Percentiles rank a stretch among this genome's conserved stretches.
These are phyloP conservation scores for Archegozetes longisetosus DNA, from an alignment of 1,140 invertebrate genomes.

Conservation along the genomic window DNA sequence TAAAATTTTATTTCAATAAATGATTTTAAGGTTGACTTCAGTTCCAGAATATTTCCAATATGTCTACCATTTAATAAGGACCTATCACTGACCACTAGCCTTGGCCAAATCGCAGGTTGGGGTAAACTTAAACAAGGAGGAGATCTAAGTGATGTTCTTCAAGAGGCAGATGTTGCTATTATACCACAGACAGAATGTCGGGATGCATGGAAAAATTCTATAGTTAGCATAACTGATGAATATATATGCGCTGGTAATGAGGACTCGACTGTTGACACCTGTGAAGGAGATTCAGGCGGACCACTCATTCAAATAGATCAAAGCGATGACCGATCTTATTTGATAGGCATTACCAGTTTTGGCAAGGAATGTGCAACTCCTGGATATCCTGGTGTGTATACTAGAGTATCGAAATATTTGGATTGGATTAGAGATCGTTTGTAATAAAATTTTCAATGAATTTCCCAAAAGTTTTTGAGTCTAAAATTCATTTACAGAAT, in stretches of 20 bases:
- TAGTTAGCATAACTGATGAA: background rate
- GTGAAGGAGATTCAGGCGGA: conserved; percentile 30
- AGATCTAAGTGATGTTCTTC: conserved; percentile 4
- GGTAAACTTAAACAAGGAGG: conserved; percentile 9
- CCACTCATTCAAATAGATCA: conserved; percentile 22
- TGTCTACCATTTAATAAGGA: conserved; percentile 73
- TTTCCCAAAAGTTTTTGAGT: no score
- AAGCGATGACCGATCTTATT: conserved; percentile 19
- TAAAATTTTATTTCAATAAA: no score
- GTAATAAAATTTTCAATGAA: no score
- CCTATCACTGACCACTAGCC: no score
- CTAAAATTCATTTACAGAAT: no score
- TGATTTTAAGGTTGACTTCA: conserved; percentile 61
- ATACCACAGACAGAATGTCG: background rate
- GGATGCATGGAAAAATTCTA: background rate
- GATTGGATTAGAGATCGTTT: conserved; percentile 17
- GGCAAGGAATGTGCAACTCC: conserved; percentile 49
- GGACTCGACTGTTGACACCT: background rate
- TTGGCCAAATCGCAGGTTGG: no score
- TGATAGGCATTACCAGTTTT: conserved; percentile 58
- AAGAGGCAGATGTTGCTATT: conserved; percentile 1
- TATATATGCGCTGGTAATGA: conserved; percentile 12
- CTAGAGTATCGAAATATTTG: conserved; percentile 51
- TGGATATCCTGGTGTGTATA: conserved; percentile 72
- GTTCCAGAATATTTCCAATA: conserved; percentile 74